Base-by-base conservation (phyloP, 2,888 invertebrate genomes). In the Agonopterix heracliana region DNA sequence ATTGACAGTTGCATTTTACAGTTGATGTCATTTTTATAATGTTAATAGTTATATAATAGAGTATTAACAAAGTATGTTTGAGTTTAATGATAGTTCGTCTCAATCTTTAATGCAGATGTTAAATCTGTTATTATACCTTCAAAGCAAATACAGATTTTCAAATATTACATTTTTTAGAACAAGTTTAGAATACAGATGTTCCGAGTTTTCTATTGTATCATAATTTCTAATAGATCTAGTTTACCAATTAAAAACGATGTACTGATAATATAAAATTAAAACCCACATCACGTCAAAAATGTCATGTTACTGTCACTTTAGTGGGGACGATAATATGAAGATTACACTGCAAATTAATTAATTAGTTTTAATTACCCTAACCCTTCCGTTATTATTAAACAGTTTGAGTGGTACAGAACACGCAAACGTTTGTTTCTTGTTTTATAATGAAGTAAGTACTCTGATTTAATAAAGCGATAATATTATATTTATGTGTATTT, bases 1-100 rank as follows among this genome's bases (percentile, higher is more conserved):
- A 79, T 77, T 78, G 82, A 81, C 81, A 80, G 63, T 66, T 64
- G 66, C 68, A 79, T 84, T 84, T 78, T 70, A 76, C 76, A 81
- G 71, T 70, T 80, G 80, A 82, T 56, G 67, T 81, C 73, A 78
- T 77, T 71, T 74, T 81, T 79, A 80, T 67, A 74, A 72, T 66
- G 62, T 63, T 59, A 57, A 68, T 68, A 70, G 67, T 58, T 60
- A 54, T 74, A 66, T 74, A 69, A 71, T 71, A 63, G 66, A 64
- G 26, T 7, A 26, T 5, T 26, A 26, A 26, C 7, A 7, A 7
- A 26, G 26, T 26, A 26, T n/a, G 59, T 69, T 54, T 59, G 54
- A 62, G 60, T 38, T 57, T 55, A 64, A 60, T 58, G 55, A 56
- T 56, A 58, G 54, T 55, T 53, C 47, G 43, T 48, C 12, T 26